Base-by-base conservation (phyloP, 2,888 invertebrate species). In the Pteria penguin region DNA sequence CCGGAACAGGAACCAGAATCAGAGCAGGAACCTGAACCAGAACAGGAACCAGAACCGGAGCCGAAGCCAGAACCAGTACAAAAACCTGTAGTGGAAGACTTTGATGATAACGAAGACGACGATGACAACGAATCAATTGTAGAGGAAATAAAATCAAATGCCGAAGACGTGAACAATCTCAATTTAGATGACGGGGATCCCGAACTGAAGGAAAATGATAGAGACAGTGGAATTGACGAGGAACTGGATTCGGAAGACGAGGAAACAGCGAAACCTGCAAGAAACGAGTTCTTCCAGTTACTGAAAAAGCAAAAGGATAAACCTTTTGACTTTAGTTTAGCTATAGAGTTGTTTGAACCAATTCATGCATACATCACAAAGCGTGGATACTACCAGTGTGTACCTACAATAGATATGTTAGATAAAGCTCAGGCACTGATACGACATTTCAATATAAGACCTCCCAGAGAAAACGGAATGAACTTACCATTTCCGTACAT, bases 391-490 rank as follows among this genome's bases (percentile, higher is more conserved):
- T 68, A 57, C 26, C 45, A 57, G 57, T 22, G 32, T n/a, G 54
- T 68, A 8, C 68, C 68, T 1, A 68, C 68, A 18, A 32, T 52
- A 2, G 68, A 68, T 54, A 33, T 68, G 27, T 33, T 68, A 8
- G 11, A 57, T n/a, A 55, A 57, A 33, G 54, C 68, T 14, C 68
- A 68, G 32, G 57, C 31, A 18, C 8, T 22, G 26, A 32, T 68
- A 8, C 22, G 68, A 55, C 68, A 57, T 57, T 68, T 68, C 24
- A 68, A 68, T 57, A n/a, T 68, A 31, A 29, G 31, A 22, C 29
- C 57, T 14, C 68, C 68, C 22, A 58, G 57, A 32, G 57, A 68
- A 33, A 31, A 57, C 14, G 55, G 55, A 4, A 52, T 57, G 18
- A 55, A 32, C 31, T 33, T 68, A 5, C 68, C 68, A 18, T 68